Evolutionary conservation across 2,797 vertebrate species (phyloP).

Genomic region (Pyrocephalus nanus): DNA sequence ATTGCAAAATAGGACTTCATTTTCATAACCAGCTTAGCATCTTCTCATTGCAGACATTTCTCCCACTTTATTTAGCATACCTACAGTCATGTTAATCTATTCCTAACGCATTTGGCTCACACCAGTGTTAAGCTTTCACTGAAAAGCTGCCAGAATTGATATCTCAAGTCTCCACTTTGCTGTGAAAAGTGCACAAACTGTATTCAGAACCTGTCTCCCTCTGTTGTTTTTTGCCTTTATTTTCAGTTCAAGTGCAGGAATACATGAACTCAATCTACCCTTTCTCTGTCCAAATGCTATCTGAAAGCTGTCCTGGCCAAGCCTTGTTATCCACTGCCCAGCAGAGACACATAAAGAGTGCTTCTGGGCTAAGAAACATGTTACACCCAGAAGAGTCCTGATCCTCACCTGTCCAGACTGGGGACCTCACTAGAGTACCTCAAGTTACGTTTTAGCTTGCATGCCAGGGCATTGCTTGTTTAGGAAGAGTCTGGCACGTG

Average conservation of each 20-base stretch:
- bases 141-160: background rate
- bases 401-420: background rate
- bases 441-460: background rate
- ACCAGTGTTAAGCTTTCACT: background rate
- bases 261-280: background rate
- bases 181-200: background rate
- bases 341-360: background rate
- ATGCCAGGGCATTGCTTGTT: background rate
- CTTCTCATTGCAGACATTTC: background rate
- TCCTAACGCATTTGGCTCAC: background rate
- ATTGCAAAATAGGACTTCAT: background rate
- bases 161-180: background rate
- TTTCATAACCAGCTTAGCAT: background rate
- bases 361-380: background rate
- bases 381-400: background rate
- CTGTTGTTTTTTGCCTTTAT: background rate
- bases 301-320: background rate
- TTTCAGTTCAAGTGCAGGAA: background rate
- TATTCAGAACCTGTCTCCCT: background rate
- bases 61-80: background rate
- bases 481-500: background rate
- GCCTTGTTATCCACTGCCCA: background rate
- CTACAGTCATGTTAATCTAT: background rate
- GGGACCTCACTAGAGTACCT: background rate
- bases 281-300: background rate